Conservation (phyloP, 2,888 invertebrate species). For the Xylocampa areola region DNA sequence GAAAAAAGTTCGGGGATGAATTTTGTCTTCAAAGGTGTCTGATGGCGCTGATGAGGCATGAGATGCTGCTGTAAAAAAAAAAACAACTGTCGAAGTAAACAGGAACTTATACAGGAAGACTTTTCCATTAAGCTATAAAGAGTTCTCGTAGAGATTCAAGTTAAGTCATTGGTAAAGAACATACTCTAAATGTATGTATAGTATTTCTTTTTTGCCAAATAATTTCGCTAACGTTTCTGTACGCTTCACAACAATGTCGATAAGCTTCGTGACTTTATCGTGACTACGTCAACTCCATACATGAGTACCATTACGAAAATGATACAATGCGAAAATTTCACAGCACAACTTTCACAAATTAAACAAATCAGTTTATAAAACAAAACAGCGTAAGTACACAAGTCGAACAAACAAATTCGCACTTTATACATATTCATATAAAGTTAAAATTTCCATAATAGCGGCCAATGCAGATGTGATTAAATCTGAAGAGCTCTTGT, state of each 20-base stretch:
- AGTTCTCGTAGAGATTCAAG: too few species aligned
- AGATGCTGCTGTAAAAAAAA: too few species aligned
- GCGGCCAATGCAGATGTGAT: conserved; percentile 52
- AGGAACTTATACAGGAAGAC: too few species aligned
- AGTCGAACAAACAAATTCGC: conserved; percentile 32
- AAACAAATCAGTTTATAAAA: conserved; percentile 44
- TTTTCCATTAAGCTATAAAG: too few species aligned
- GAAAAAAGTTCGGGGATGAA: conserved; percentile 19
- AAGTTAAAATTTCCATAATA: conserved; percentile 47
- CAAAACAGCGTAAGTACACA: conserved; percentile 25
- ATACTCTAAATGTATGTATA: too few species aligned
- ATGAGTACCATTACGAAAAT: conserved; percentile 33
- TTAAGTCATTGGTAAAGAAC: too few species aligned
- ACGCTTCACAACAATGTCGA: conserved; percentile 35
- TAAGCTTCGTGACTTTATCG: conserved; percentile 46
- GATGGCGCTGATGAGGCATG: too few species aligned
- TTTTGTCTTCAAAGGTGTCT: too few species aligned
- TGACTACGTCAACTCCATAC: conserved; percentile 28
- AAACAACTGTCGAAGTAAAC: too few species aligned
- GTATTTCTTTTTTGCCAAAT: conserved; percentile 15
- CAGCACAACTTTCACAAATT: conserved; percentile 36
- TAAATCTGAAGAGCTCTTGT: conserved; percentile 58
- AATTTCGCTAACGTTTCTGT: conserved; percentile 22
- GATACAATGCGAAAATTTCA: conserved; percentile 41
- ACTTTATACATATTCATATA: conserved; percentile 40